phyloP scores from a whole-genome alignment of 2,113 vertebrate genomes.

The Chamaea fasciata region DNA sequence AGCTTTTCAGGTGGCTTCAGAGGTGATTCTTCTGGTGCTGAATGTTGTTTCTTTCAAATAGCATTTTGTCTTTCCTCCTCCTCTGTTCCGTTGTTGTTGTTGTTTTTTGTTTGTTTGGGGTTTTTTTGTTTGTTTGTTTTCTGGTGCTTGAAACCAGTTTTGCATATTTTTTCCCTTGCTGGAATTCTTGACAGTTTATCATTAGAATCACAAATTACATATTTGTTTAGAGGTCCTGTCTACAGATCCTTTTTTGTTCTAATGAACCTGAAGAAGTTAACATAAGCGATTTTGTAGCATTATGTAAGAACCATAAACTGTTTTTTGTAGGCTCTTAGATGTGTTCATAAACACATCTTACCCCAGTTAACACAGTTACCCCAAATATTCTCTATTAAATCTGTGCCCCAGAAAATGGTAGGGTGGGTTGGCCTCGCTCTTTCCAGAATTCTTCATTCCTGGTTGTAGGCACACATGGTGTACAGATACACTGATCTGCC shows the following conservation, averaged over 20 bases:
- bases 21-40: background rate
- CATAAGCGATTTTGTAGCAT: fast-evolving
- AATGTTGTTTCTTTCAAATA: background rate
- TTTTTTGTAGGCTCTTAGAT: background rate
- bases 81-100: background rate
- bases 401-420: background rate
- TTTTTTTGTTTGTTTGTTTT: background rate
- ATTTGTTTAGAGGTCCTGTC: background rate
- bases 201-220: background rate
- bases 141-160: background rate
- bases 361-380: background rate
- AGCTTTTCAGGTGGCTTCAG: background rate
- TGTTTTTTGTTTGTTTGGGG: background rate
- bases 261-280: background rate
- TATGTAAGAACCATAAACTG: background rate
- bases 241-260: background rate
- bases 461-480: fast-evolving
- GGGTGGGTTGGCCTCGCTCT: background rate
- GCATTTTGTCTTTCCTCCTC: background rate
- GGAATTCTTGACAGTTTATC: background rate
- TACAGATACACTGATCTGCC: background rate
- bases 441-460: background rate
- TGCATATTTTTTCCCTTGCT: background rate
- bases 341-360: background rate
- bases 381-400: background rate